Evolutionary conservation across 2,888 invertebrate species (phyloP).

Genomic region (Lysandra coridon): DNA sequence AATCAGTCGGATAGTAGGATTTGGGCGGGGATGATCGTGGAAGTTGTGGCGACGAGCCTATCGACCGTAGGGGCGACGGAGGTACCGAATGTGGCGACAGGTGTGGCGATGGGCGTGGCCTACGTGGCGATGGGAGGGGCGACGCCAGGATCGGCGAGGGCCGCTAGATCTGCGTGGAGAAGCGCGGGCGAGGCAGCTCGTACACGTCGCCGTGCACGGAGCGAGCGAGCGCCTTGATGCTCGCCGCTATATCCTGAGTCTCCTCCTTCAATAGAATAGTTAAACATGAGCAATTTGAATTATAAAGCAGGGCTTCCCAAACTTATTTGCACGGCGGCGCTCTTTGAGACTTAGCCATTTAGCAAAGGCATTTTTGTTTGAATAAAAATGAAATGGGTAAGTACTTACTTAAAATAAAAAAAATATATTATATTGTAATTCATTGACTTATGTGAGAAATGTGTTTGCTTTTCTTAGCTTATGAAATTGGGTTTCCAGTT

Average conservation of each 20-base stretch:
- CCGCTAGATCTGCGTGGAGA: conserved; percentile 90
- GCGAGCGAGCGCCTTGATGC: conserved; percentile 94
- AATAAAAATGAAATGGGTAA: no score
- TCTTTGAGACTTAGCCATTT: no score
- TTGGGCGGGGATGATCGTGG: neutral
- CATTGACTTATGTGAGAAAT: no score
- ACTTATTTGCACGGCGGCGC: no score
- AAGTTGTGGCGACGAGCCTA: no score
- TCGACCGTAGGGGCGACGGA: neutral
- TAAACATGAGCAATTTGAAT: neutral
- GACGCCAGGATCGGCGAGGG: neutral
- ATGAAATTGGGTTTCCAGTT: no score
- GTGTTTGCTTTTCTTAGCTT: no score
- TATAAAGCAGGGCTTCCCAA: no score
- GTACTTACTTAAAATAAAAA: no score
- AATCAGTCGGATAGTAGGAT: neutral
- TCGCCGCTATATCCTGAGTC: conserved; percentile 92
- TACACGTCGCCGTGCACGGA: conserved; percentile 95
- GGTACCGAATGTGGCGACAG: neutral
- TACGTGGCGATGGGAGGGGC: neutral
- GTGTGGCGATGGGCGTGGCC: neutral
- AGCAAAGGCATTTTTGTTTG: no score
- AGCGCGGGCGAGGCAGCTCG: conserved; percentile 92
- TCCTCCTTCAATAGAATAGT: conserved; percentile 66
- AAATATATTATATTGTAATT: no score